Conservation (phyloP, 37 sponge, comb jelly and placozoan species). For the Amphimedon queenslandica region DNA sequence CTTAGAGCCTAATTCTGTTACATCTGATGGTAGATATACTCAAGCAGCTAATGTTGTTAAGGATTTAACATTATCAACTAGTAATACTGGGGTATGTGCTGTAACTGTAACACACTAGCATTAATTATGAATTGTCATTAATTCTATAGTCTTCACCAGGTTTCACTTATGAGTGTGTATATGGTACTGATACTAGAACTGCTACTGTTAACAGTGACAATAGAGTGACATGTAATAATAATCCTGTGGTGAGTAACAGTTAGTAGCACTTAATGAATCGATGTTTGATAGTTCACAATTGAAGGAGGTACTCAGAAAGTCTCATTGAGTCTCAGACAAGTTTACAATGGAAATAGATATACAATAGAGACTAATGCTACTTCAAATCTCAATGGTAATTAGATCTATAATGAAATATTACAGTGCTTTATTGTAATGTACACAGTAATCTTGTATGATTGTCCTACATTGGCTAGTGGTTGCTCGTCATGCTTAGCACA, state of each 20-base stretch:
- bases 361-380: not conserved
- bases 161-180: not conserved
- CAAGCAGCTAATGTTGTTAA: no score
- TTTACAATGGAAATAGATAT: slow-evolving; percentile 3
- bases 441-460: slow-evolving; percentile 48
- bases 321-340: not conserved
- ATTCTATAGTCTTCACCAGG: not conserved
- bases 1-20: no score
- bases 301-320: not conserved
- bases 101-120: no score
- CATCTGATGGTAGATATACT: no score
- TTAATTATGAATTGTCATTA: no score
- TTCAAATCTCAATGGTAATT: not conserved
- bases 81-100: no score
- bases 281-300: not conserved
- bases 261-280: not conserved
- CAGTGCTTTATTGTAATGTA: not conserved
- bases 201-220: not conserved
- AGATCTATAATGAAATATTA: not conserved
- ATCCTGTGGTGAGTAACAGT: not conserved
- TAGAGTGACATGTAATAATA: not conserved
- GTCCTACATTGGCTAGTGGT: slow-evolving; percentile 6
- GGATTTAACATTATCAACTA: no score
- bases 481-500: slow-evolving; percentile 45
- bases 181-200: not conserved